Evolutionary conservation across 1,140 invertebrate genomes (phyloP), one percentile per base, ranked within the genome.

Genomic region (Dolichoris vasculosae): DNA sequence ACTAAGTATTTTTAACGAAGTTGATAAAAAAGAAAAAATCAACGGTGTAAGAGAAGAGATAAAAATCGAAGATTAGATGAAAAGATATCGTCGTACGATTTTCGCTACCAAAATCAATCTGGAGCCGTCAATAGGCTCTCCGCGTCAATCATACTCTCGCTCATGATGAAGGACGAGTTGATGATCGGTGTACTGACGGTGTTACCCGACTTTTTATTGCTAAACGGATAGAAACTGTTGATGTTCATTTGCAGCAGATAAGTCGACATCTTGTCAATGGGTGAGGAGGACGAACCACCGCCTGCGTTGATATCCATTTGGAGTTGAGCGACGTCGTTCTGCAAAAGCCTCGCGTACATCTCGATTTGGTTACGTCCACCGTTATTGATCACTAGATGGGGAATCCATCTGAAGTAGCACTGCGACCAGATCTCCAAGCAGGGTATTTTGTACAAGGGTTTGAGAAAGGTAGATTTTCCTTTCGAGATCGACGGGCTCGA

Each of bases 331-430:
- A 95, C 94, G 59, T 95, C 94, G 63, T 94, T 94, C 8, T 94
- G 91, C 38, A 95, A 86, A 43, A 95, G 88, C 73, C 95, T 93
- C 79, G 94, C 92, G 77, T 92, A 94, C 30, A 96, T 91, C 90
- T 96, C 96, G 17, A 95, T 92, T 85, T 96, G 95, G 46, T 95
- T 95, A 83, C 92, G 93, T 0, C 97, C 97, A 69, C 97, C 97
- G 83, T 95, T 96, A 8, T 95, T 94, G 73, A 98, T 97, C 91
- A 98, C 97, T 0, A 98, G 94, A 20, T 97, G 95, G 9, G 96
- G 95, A 89, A 98, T 94, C 97, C 97, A 98, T 3, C 97, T 95
- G 88, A 97, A 96, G 93, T 98, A 99, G 93, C 97, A 98, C 89
- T 97, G 97, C 73, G 95, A 94, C 97, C 97, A 99, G n/a, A 98